These are phyloP conservation scores for Myiotriccus ornatus DNA, from an alignment of 2,797 vertebrate species.

Conservation along the genomic window DNA sequence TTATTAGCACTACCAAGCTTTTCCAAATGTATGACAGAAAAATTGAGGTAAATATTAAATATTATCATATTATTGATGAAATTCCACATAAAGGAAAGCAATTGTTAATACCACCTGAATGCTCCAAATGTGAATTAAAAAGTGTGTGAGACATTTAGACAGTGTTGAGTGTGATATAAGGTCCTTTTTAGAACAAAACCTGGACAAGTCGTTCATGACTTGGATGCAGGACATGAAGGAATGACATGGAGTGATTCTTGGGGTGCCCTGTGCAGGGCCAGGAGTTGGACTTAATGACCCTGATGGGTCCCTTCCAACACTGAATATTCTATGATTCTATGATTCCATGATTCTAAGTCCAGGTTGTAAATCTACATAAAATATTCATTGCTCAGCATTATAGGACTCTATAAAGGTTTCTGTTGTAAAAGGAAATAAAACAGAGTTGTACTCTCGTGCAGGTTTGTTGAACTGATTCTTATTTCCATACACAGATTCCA, in stretches of 20 bases:
- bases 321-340: neutral
- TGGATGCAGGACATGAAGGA: neutral
- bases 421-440: neutral
- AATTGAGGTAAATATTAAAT: neutral
- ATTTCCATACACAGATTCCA: neutral
- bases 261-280: neutral
- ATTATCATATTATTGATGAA: neutral
- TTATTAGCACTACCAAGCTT: neutral
- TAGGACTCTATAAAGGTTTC: neutral
- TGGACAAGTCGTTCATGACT: neutral
- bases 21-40: neutral
- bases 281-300: accelerated
- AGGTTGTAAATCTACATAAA: neutral
- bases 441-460: neutral
- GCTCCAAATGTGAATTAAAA: neutral
- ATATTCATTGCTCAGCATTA: neutral
- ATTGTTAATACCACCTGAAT: neutral
- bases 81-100: neutral
- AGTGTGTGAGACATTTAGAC: neutral
- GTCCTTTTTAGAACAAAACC: neutral
- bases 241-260: neutral
- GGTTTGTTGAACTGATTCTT: neutral
- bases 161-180: neutral
- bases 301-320: neutral
- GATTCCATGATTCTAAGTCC: neutral